Base-by-base conservation (phyloP, 2,113 vertebrate genomes). In the Hippocampus abdominalis region DNA sequence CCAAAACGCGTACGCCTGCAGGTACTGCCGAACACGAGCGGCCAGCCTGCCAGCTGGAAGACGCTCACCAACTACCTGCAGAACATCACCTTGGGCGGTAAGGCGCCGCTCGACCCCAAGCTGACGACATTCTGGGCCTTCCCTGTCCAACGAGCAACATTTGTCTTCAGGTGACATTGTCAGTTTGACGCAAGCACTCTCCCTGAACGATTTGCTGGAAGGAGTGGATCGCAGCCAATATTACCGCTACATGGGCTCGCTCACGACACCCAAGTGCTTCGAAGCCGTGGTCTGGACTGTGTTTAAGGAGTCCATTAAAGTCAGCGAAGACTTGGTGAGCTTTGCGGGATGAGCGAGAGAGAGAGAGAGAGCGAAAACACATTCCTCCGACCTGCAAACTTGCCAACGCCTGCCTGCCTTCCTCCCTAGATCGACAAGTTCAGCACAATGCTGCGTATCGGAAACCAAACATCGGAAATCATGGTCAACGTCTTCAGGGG, bases 241-340 rank as follows among this genome's bases (percentile, higher is more conserved):
- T 40, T 93, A 81, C 64, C 92, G 92, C 23, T 93, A 93, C 74
- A 57, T 48, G 0, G 93, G 93, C 16, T 93, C 91, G 0, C 78
- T 93, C 69, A 93, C 93, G 1, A 93, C 86, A 10, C 92, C 91
- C 0, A 0, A 0, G 0, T 93, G 92, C 54, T 23, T 88, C 0
- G 89, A 93, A 72, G 83, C 68, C 2, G 92, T 93, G 7, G 64
- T 93, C 15, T 93, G 93, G 93, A 92, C 93, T 0, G 76, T 93
- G 61, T 93, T 93, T 68, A 86, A 90, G 42, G 82, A 92, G 0
- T 7, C 91, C 0, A 80, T 93, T 56, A 73, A 72, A 88, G 74
- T 93, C 84, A 89, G 88, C 73, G 54, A 21, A 25, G 74, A 91
- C 23, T 2, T 92, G 83, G 91, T 92, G 65, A 73, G 88, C 77